Evolutionary conservation across 2,888 invertebrate species (phyloP).

Genomic region (Mycalesis mineus): DNA sequence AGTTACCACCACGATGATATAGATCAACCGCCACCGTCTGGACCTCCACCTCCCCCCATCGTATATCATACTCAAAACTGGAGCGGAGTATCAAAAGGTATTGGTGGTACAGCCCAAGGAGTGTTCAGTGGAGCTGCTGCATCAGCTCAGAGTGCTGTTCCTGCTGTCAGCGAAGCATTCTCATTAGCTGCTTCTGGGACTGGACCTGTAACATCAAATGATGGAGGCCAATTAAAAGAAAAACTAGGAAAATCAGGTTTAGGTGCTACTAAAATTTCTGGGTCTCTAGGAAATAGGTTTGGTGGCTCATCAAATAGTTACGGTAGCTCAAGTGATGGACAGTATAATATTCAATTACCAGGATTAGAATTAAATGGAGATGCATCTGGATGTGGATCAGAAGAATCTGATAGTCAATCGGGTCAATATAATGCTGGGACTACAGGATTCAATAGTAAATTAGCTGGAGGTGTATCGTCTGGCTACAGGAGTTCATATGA

Average conservation of each 20-base stretch:
- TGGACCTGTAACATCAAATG: not conserved
- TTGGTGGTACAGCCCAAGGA: conserved; percentile 43
- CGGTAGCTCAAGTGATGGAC: conserved; percentile 17
- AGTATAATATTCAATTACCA: not conserved
- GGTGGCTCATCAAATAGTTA: conserved; percentile 10
- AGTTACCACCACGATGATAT: not conserved
- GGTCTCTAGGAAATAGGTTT: not conserved
- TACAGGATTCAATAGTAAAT: conserved; percentile 11
- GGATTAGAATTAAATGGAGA: not conserved
- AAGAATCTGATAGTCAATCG: conserved; percentile 9
- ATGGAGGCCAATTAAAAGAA: not conserved
- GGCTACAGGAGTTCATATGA: not conserved
- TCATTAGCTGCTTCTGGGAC: conserved; percentile 28
- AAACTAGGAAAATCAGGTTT: not conserved
- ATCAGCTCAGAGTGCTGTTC: conserved; percentile 37
- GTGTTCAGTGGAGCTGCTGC: conserved; percentile 53
- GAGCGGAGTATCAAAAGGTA: conserved; percentile 46
- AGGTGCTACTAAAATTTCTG: not conserved
- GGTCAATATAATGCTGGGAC: conserved; percentile 12
- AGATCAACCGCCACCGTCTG: conserved; percentile 17
- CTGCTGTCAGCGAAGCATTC: conserved; percentile 43
- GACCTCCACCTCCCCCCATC: conserved; percentile 31
- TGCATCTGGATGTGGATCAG: conserved; percentile 1
- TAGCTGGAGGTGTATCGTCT: not conserved
- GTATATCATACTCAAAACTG: conserved; percentile 51